Evolutionary conservation across 1,140 invertebrate genomes (phyloP), one percentile per base, ranked within the genome.

Genomic region (Drosophila sucinea): DNA sequence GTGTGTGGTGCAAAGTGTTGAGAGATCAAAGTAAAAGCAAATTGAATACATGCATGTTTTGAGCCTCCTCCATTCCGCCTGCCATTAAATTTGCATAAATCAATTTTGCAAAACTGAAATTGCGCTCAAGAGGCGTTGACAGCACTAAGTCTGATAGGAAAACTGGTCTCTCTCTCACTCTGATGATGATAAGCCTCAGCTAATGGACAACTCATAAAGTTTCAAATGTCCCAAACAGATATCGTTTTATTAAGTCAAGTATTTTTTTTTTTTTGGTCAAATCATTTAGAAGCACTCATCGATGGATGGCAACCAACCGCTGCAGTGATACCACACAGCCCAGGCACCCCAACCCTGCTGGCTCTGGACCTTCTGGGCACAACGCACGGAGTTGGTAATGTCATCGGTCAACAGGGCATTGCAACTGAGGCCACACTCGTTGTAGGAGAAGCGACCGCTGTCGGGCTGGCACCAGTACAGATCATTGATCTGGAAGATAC

Each of bases 401-500:
- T 75, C 67, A 27, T 84, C 79, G 5, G 29, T 41, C 4, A 84
- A 51, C 33, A 87, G 35, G 0, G 25, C 67, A 11, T 73, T 57
- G 65, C 86, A 90, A 23, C 44, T 72, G 4, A 81, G 0, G 0
- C 63, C 55, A 17, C 83, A 90, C 17, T 65, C 65, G 5, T 84
- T 79, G 55, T 73, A 69, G 23, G 77, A 81, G 32, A 55, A 32
- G 6, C 68, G 56, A 41, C 69, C 76, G 11, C 33, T 67, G 1
- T 63, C 7, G 4, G 72, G 72, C 51, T 71, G 73, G 61, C 90
- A 90, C 90, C 90, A 91, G 41, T 79, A 91, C 10, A 63, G 63
- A 62, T 80, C 72, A 44, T 91, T 91, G 55, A 91, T 90, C 64
- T 90, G 87, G 69, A 90, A 91, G 29, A 90, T 77, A 6, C 90